Percentiles rank a stretch among this genome's conserved stretches.
Conservation (phyloP, 2,113 vertebrate species). For the Nerophis ophidion region DNA sequence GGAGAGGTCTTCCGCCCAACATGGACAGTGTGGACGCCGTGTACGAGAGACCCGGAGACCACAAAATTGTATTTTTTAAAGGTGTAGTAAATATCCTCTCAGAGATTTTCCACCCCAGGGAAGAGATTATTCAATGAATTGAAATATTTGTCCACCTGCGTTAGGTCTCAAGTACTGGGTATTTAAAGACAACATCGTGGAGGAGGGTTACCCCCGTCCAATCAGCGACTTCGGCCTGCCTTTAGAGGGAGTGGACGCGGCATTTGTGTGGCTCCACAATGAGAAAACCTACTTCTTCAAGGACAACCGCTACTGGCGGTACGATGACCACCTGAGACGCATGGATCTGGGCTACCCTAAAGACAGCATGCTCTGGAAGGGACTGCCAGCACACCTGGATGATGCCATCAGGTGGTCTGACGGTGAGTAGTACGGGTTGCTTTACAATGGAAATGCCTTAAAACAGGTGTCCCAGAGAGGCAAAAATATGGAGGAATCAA, state of each 20-base stretch:
- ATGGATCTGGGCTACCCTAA: conserved; percentile 92
- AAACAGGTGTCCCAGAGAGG: no score
- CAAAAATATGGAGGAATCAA: no score
- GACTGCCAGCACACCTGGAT: conserved; percentile 82
- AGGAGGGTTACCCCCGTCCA: conserved; percentile 89
- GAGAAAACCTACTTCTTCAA: conserved; percentile 90
- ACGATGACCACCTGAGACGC: conserved; percentile 78
- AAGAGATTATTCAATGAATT: no score
- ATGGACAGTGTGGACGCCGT: conserved; percentile 82
- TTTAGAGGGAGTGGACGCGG: conserved; percentile 80
- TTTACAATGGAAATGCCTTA: no score
- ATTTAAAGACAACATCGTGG: conserved; percentile 90
- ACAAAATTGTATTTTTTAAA: conserved; percentile 91
- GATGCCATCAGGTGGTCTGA: conserved; percentile 95
- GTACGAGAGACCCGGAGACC: conserved; percentile 82
- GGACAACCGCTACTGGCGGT: conserved; percentile 87
- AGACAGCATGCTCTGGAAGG: conserved; percentile 82
- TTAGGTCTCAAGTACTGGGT: conserved; percentile 91
- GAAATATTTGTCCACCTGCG: conserved; percentile 22
- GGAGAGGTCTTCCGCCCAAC: conserved; percentile 80
- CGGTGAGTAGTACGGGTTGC: conserved; percentile 68
- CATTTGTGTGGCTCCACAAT: conserved; percentile 87
- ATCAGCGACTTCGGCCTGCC: conserved; percentile 90
- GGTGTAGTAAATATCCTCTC: conserved; percentile 59
- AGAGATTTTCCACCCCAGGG: background rate